Conservation (phyloP, 2,797 vertebrate species). For the Gymnocypris eckloni region DNA sequence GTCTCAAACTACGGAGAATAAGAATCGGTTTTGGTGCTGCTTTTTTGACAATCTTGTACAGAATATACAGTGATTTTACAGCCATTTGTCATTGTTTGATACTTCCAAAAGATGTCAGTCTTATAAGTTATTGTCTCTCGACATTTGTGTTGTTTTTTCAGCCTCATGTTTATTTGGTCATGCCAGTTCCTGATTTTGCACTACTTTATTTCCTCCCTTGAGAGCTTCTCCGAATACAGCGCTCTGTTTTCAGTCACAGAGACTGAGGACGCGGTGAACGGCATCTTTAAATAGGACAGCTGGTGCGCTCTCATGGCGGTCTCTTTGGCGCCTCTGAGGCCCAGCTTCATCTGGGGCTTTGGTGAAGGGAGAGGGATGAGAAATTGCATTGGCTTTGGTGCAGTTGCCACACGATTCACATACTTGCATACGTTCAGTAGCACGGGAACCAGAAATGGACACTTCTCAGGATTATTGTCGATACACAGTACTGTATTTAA, state of each 20-base stretch:
- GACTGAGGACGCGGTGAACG: constrained; percentile 56
- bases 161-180: constrained; percentile 63
- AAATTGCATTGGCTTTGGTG: constrained; percentile 44
- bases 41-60: constrained; percentile 96
- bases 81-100: constrained; percentile 66
- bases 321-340: constrained; percentile 59
- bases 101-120: constrained; percentile 48
- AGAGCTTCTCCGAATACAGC: constrained; percentile 39
- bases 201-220: constrained; percentile 68
- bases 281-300: constrained; percentile 71
- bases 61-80: constrained; percentile 72
- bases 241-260: constrained; percentile 11
- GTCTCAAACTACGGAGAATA: constrained; percentile 61
- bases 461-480: constrained; percentile 87
- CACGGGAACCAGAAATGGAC: constrained; percentile 77
- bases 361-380: constrained; percentile 52
- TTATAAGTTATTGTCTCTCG: constrained; percentile 58
- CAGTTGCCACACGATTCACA: constrained; percentile 63
- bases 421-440: constrained; percentile 65
- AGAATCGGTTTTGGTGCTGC: constrained; percentile 83
- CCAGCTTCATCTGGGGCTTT: constrained; percentile 51
- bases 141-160: constrained; percentile 3
- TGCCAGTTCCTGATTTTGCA: constrained; percentile 77
- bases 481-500: constrained; percentile 87
- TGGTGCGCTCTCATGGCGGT: constrained; percentile 50